Percentiles rank a stretch among this genome's conserved stretches.
Evolutionary conservation across 53 echinoderm and acorn worm genomes (phyloP).

Genomic region (Crossaster papposus): DNA sequence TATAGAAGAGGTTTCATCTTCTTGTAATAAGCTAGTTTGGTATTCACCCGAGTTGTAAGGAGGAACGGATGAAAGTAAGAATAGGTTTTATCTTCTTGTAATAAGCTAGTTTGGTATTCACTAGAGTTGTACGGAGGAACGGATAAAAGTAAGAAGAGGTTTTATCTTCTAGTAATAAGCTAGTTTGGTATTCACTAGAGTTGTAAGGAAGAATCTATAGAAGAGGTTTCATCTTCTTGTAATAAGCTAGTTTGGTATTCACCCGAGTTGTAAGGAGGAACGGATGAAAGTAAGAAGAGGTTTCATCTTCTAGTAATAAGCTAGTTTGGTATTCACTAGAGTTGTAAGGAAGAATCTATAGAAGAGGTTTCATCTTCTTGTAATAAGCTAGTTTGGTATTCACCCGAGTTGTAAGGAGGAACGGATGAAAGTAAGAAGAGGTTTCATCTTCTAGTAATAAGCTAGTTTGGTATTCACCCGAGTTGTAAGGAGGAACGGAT

Average conservation of each 20-base stretch:
- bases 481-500: conserved; percentile 89
- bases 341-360: conserved; percentile 90
- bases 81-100: background rate
- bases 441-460: background rate
- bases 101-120: background rate
- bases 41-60: conserved; percentile 46
- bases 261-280: conserved; percentile 70
- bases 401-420: conserved; percentile 70
- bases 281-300: conserved; percentile 80
- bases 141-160: conserved; percentile 76
- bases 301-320: background rate
- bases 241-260: background rate
- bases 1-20: conserved; percentile 56
- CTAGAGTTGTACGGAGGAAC: conserved; percentile 73
- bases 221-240: background rate
- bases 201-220: conserved; percentile 92
- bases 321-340: no score
- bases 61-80: conserved; percentile 89
- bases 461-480: no score
- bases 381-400: background rate
- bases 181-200: no score
- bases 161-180: background rate
- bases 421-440: conserved; percentile 81
- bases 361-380: background rate
- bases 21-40: background rate